These are phyloP conservation scores for Drosophila azteca DNA, from an alignment of 1,140 invertebrate genomes.

Conservation along the genomic window DNA sequence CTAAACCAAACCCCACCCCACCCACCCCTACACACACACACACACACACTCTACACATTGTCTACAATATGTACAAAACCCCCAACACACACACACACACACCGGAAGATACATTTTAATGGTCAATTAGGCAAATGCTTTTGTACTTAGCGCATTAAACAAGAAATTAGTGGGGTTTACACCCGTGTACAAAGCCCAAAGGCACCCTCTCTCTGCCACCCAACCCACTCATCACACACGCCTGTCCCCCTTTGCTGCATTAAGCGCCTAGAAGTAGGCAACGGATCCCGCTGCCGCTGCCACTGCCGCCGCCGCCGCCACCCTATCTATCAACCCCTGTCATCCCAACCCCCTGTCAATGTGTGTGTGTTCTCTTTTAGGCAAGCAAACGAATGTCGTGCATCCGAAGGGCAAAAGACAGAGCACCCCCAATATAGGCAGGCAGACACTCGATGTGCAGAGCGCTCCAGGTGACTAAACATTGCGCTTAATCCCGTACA, in stretches of 20 bases:
- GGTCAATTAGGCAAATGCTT: constrained; percentile 74
- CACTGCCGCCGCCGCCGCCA: too few relatives aligned
- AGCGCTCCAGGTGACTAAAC: constrained; percentile 80
- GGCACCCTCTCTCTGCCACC: constrained; percentile 14
- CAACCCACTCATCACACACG: constrained; percentile 5
- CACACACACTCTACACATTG: constrained; percentile 10
- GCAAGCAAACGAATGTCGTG: constrained; percentile 83
- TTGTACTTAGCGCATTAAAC: constrained; percentile 69
- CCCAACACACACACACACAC: constrained; percentile 22
- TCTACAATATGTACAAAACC: constrained; percentile 26
- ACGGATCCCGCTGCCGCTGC: constrained; percentile 17
- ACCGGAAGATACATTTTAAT: constrained; percentile 1
- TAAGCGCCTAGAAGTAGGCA: constrained; percentile 54
- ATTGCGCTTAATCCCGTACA: neutral
- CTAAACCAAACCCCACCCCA: constrained; percentile 35
- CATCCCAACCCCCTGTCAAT: constrained; percentile 30
- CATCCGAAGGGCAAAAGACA: constrained; percentile 83
- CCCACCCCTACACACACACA: neutral
- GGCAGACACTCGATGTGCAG: constrained; percentile 77
- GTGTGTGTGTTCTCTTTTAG: constrained; percentile 70
- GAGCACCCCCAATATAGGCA: constrained; percentile 81
- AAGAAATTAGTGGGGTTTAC: constrained; percentile 71
- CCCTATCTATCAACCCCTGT: neutral
- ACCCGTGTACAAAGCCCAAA: constrained; percentile 64
- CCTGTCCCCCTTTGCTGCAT: constrained; percentile 17